Evolutionary conservation across 2,888 invertebrate genomes (phyloP).

Genomic region (Octodonta nipae): DNA sequence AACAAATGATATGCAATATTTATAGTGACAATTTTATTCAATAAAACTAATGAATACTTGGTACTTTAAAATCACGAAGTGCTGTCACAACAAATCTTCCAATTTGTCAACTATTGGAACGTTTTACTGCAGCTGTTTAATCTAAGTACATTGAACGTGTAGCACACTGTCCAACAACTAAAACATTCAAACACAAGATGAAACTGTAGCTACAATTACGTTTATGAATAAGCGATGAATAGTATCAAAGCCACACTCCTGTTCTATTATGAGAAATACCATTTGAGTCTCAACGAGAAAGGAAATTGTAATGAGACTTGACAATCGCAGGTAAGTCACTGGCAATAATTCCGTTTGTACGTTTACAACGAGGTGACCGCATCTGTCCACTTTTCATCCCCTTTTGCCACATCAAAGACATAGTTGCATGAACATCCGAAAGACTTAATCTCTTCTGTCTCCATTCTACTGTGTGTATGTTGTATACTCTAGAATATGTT

Average conservation of each 20-base stretch:
- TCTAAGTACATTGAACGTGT: no score
- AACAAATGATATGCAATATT: no score
- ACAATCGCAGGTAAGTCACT: slow-evolving; percentile 31
- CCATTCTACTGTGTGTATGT: slow-evolving; percentile 12
- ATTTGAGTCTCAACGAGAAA: slow-evolving; percentile 13
- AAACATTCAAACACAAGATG: no score
- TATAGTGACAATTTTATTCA: no score
- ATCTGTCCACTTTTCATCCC: slow-evolving; percentile 30
- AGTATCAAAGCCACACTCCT: not conserved
- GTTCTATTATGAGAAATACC: slow-evolving; percentile 7
- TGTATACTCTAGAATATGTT: slow-evolving; percentile 8
- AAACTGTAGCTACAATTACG: no score
- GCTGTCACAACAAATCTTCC: no score
- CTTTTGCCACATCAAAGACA: slow-evolving; percentile 26
- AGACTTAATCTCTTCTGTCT: slow-evolving; percentile 15
- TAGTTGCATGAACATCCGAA: slow-evolving; percentile 11
- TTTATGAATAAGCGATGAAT: slow-evolving; percentile 1
- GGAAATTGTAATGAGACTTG: slow-evolving; percentile 26
- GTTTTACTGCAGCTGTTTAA: no score
- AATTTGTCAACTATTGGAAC: no score
- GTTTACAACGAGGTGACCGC: slow-evolving; percentile 27
- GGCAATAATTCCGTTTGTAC: slow-evolving; percentile 35
- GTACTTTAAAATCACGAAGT: no score
- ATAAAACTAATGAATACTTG: no score
- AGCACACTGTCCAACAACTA: no score